Evolutionary conservation across 2,113 vertebrate genomes (phyloP).

Genomic region (Hippocampus barbouri): DNA sequence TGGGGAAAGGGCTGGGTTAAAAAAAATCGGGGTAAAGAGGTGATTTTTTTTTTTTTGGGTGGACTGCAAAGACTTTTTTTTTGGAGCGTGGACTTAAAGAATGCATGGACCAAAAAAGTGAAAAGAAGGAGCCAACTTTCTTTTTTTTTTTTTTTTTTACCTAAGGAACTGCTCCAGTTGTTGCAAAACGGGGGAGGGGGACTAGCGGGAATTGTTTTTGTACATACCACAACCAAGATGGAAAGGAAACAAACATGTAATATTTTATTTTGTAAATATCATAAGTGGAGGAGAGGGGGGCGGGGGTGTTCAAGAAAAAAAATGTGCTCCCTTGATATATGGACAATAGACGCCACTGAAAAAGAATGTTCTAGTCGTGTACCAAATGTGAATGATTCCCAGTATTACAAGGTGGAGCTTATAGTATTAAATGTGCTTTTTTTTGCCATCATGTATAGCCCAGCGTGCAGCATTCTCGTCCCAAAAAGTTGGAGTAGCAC

Average conservation of each 20-base stretch:
- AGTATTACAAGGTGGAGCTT: constrained; percentile 99
- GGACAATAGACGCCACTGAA: constrained; percentile 92
- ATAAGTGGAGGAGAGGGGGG: constrained; percentile 71
- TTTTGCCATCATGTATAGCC: constrained; percentile 66
- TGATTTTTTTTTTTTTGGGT: constrained; percentile 34
- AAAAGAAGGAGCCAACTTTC: constrained; percentile 74
- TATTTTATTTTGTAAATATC: constrained; percentile 98
- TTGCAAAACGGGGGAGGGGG: constrained; percentile 68
- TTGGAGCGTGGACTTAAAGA: constrained; percentile 60
- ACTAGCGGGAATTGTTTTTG: constrained; percentile 81
- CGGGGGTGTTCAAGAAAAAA: constrained; percentile 73
- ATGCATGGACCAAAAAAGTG: constrained; percentile 77
- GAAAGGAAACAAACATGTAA: constrained; percentile 82
- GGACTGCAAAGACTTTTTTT: constrained; percentile 72
- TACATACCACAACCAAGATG: constrained; percentile 89
- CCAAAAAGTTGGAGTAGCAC: constrained; percentile 95
- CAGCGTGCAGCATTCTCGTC: constrained; percentile 97
- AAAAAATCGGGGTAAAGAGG: constrained; percentile 67
- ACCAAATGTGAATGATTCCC: constrained; percentile 99
- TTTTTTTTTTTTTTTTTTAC: constrained; percentile 54
- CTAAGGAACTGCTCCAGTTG: constrained; percentile 80
- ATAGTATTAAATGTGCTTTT: constrained; percentile 96
- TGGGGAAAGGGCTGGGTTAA: not conserved
- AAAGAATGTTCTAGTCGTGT: constrained; percentile 99
- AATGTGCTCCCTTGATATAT: constrained; percentile 95